These are phyloP conservation scores for Alsophila aescularia DNA, from an alignment of 2,888 invertebrate species.

Conservation along the genomic window DNA sequence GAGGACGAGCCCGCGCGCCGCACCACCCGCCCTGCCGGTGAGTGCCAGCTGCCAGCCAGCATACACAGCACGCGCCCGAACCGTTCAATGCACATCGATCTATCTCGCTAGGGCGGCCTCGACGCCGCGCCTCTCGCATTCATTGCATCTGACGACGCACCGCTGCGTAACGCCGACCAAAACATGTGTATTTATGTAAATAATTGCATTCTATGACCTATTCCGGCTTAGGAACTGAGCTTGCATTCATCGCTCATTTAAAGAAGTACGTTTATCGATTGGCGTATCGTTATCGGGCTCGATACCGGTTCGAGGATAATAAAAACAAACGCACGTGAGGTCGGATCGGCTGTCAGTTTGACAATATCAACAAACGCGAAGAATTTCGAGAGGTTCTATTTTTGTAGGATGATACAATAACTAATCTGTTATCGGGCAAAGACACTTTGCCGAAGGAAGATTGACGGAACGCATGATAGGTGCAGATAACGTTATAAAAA, in stretches of 20 bases:
- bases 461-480: constrained; percentile 32
- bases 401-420: constrained; percentile 67
- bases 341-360: constrained; percentile 44
- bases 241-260: constrained; percentile 19
- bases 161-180: constrained; percentile 36
- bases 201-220: constrained; percentile 59
- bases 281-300: constrained; percentile 61
- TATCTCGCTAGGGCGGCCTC: constrained; percentile 21
- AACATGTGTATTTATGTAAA: constrained; percentile 69
- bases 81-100: constrained; percentile 56
- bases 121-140: constrained; percentile 24
- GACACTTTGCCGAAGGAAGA: constrained; percentile 54
- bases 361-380: constrained; percentile 62
- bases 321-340: constrained; percentile 82
- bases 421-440: constrained; percentile 77
- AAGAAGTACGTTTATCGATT: constrained; percentile 48
- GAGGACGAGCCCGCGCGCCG: constrained; percentile 68
- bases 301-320: constrained; percentile 68
- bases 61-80: constrained; percentile 56
- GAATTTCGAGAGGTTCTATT: constrained; percentile 71
- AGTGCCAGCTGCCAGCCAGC: constrained; percentile 60
- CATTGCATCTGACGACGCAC: constrained; percentile 25
- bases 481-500: constrained; percentile 27
- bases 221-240: constrained; percentile 1
- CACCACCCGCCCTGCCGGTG: constrained; percentile 88